Conservation (phyloP, 64 coral and sea anemone genomes). For the Actinia equina region DNA sequence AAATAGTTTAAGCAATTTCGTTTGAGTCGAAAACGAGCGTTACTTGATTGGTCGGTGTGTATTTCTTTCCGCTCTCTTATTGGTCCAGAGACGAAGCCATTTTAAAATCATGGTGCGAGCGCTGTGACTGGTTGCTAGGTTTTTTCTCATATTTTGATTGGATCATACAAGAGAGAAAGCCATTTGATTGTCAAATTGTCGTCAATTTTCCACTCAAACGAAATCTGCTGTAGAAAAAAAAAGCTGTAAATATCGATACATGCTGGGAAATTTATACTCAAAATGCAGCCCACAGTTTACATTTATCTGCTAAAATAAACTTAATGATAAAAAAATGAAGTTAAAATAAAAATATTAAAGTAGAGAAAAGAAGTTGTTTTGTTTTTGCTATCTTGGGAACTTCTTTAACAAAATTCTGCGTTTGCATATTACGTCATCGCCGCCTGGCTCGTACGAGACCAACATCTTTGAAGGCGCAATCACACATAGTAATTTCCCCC, state of each 20-base stretch:
- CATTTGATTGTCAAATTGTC: background rate
- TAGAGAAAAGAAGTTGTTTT: background rate
- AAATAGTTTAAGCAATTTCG: background rate
- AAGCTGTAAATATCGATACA: constrained; percentile 3
- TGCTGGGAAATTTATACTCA: background rate
- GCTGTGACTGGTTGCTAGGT: background rate
- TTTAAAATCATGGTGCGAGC: background rate
- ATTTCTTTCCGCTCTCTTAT: background rate
- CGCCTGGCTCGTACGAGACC: too few relatives aligned
- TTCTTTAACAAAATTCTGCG: too few relatives aligned
- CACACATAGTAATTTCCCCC: too few relatives aligned
- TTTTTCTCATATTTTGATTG: background rate
- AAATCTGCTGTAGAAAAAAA: background rate
- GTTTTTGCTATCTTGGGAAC: background rate
- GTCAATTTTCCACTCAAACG: background rate
- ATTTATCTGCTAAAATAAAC: background rate
- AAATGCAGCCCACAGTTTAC: constrained; percentile 7
- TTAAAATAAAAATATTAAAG: background rate
- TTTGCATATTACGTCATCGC: too few relatives aligned
- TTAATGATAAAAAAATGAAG: background rate
- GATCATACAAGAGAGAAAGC: background rate
- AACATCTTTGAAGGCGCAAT: too few relatives aligned
- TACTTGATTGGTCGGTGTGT: background rate
- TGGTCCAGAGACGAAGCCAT: background rate
- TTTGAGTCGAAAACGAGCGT: background rate